A percentile compares a stretch with the other conserved stretches of the same genome.
Conservation (phyloP, 2,113 vertebrate genomes). For the Eclectus roratus region DNA sequence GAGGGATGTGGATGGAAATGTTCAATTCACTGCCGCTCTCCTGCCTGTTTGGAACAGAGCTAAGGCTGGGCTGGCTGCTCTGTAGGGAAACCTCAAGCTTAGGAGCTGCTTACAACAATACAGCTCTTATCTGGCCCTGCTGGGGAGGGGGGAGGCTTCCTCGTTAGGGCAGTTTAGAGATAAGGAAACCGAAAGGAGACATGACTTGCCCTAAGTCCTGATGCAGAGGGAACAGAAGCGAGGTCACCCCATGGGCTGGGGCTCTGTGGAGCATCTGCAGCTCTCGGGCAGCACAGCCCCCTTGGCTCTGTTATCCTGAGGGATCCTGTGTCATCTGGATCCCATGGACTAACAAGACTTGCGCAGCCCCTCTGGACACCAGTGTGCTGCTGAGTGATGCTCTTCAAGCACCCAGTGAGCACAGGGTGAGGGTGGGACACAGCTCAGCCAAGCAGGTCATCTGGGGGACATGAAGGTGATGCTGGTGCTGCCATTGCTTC, state of each 20-base stretch:
- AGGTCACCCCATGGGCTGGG: rapidly evolving
- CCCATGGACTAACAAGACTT: neutral
- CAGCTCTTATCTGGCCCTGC: neutral
- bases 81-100: neutral
- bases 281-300: rapidly evolving
- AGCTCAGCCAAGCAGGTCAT: rapidly evolving
- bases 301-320: neutral
- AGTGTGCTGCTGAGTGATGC: rapidly evolving
- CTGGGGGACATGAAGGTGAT: neutral
- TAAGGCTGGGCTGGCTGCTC: neutral
- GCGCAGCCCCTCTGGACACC: neutral
- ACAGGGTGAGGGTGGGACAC: too few species aligned
- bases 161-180: neutral
- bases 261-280: neutral
- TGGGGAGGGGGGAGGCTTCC: neutral
- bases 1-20: neutral
- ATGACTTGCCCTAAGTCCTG: neutral
- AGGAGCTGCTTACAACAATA: neutral
- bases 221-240: neutral
- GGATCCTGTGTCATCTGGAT: neutral
- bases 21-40: rapidly evolving
- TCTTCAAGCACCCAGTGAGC: neutral
- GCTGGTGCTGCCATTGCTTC: neutral
- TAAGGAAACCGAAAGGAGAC: neutral
- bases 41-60: neutral